phyloP scores from a whole-genome alignment of 2,113 vertebrate species.

The Ascaphus truei region DNA sequence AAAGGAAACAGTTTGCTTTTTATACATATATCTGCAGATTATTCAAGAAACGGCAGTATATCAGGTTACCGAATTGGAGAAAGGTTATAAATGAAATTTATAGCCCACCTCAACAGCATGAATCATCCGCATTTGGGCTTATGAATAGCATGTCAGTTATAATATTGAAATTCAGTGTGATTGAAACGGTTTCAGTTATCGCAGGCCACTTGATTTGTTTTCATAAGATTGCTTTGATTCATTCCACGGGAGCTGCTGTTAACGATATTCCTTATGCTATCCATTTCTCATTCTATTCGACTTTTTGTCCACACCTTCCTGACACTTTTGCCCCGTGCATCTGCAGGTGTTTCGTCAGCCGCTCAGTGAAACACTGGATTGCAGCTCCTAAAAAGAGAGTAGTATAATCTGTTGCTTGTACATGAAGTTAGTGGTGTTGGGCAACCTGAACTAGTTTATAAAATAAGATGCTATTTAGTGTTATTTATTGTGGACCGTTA shows the following conservation, averaged over 20 bases:
- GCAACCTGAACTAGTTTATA: too few species aligned
- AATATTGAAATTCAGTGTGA: not conserved
- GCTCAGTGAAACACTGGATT: too few species aligned
- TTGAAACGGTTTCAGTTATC: not conserved
- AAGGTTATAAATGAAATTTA: not conserved
- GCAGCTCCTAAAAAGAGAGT: too few species aligned
- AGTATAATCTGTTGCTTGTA: too few species aligned
- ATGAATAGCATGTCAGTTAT: not conserved
- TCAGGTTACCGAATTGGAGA: not conserved
- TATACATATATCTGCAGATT: conserved; percentile 1
- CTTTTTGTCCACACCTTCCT: not conserved
- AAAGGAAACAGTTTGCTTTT: not conserved
- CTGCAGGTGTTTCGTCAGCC: too few species aligned
- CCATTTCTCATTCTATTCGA: not conserved
- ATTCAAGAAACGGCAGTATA: not conserved
- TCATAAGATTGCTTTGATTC: not conserved
- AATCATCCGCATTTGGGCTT: not conserved
- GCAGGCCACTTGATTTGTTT: not conserved
- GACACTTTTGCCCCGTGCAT: too few species aligned
- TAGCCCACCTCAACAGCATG: not conserved
- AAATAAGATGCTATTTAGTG: too few species aligned
- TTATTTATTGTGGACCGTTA: too few species aligned
- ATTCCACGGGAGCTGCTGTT: not conserved
- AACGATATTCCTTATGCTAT: not conserved
- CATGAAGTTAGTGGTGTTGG: too few species aligned